Base-by-base conservation (phyloP, 2,113 vertebrate genomes). In the Periophthalmodon schlosseri region DNA sequence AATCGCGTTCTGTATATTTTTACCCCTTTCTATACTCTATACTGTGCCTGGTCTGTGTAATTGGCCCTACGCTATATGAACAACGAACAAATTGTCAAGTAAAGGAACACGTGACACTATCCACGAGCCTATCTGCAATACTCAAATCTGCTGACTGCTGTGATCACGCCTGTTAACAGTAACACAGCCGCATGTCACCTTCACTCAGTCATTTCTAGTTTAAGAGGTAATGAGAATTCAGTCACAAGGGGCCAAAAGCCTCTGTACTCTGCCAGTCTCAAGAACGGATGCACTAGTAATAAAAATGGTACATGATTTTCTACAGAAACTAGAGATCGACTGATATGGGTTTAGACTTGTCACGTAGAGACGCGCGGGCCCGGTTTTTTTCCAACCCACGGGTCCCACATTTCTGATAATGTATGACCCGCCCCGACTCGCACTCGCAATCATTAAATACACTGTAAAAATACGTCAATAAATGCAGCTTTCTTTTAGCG, bases 201-300 rank as follows among this genome's bases (percentile, higher is more conserved):
- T 28, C 23, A 56, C 52, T 56, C n/a, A 56, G n/a, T 56, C 20
- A 56, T 56, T 8, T 56, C 52, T 56, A 56, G 52, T 56, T 56
- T 56, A 56, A 56, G n/a, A 56, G 18, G 52, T 56, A 56, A 56
- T 56, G 52, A 20, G 52, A 56, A 56, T 56, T n/a, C 52, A 60
- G 23, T 28, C 57, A 24, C 57, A 60, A 60, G 57, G 54, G 57
- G 57, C 23, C 57, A 60, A 23, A 60, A 60, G 23, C 23, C 4
- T 4, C 3, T 24, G 57, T 28, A 24, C 23, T 60, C 57, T 28
- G 57, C 13, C 57, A 60, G 8, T 60, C 21, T 15, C 21, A 28
- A 24, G 57, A 13, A 23, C 24, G 57, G 57, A 60, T 60, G 24
- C 13, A 28, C 23, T 14, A 14, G 24, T 23, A 60, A 5, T 13